A percentile compares a stretch with the other conserved stretches of the same genome.
phyloP scores from a whole-genome alignment of 92 coral and sea anemone species.

The Hydrozoanthus gracilis region DNA sequence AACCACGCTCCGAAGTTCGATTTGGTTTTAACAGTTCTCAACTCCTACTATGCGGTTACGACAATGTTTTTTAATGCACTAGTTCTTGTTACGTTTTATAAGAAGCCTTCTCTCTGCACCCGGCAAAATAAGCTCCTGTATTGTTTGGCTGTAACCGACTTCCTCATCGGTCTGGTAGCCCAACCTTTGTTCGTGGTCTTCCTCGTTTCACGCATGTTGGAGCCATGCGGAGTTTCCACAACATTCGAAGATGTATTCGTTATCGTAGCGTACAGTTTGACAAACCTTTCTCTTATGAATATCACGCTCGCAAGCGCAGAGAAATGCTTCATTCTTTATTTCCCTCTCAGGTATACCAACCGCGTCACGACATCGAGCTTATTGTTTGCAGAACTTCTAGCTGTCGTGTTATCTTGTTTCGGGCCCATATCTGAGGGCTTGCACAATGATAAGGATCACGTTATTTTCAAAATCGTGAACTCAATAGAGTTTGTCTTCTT shows the following conservation, averaged over 20 bases:
- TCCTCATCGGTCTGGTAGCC: background rate
- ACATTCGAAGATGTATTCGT: constrained; percentile 2
- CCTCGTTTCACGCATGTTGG: background rate
- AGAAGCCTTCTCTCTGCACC: constrained; percentile 5
- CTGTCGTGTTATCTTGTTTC: background rate
- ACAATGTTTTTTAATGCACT: background rate
- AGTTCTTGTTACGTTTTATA: constrained; percentile 1
- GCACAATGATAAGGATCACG: background rate
- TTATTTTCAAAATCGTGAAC: background rate
- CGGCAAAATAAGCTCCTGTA: background rate
- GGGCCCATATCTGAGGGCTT: constrained; percentile 9
- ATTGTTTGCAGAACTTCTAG: background rate
- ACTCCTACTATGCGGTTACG: background rate
- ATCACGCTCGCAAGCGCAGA: constrained; percentile 1
- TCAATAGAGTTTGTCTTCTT: background rate
- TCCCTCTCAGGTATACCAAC: constrained; percentile 10
- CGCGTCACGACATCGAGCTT: background rate
- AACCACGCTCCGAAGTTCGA: background rate
- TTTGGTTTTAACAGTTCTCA: background rate
- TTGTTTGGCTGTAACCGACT: constrained; percentile 6
- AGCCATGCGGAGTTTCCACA: background rate
- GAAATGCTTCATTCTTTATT: background rate
- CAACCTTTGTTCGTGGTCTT: constrained; percentile 14
- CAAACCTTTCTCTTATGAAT: constrained; percentile 18
- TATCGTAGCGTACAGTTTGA: background rate